phyloP scores from a whole-genome alignment of 2,888 invertebrate species.

The Drosophila nigricruria region DNA sequence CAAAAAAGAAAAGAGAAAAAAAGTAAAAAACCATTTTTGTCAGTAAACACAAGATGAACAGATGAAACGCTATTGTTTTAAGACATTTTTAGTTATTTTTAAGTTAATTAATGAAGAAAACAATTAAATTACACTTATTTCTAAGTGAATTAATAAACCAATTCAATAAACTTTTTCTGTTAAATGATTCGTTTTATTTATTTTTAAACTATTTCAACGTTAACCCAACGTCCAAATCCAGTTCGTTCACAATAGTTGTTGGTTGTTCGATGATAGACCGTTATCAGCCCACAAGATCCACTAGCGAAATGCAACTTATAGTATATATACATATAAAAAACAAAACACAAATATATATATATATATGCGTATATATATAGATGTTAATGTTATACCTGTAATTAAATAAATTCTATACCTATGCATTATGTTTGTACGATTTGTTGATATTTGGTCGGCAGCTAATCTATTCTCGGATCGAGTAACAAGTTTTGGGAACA shows the following conservation, averaged over 20 bases:
- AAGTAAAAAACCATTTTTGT: slow-evolving; percentile 39
- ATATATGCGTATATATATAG: slow-evolving; percentile 66
- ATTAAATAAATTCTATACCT: slow-evolving; percentile 78
- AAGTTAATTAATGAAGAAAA: slow-evolving; percentile 78
- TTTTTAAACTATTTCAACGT: slow-evolving; percentile 23
- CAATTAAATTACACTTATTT: slow-evolving; percentile 77
- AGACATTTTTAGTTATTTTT: slow-evolving; percentile 81
- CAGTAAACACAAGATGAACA: slow-evolving; percentile 62
- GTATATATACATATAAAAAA: slow-evolving; percentile 38
- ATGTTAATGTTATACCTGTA: slow-evolving; percentile 77
- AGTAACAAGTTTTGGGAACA: neutral
- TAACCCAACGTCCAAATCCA: slow-evolving; percentile 12
- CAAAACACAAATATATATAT: slow-evolving; percentile 36
- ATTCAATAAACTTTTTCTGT: slow-evolving; percentile 70
- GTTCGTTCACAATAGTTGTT: slow-evolving; percentile 51
- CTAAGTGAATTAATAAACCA: slow-evolving; percentile 71
- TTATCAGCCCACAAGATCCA: slow-evolving; percentile 56
- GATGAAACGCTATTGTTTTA: slow-evolving; percentile 73
- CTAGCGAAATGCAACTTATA: slow-evolving; percentile 72
- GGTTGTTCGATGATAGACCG: slow-evolving; percentile 45
- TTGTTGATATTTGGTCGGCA: slow-evolving; percentile 28
- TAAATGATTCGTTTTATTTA: slow-evolving; percentile 50
- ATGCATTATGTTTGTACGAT: slow-evolving; percentile 55
- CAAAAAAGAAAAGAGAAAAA: slow-evolving; percentile 42
- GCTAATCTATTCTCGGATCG: too few species aligned